phyloP scores from a whole-genome alignment of 2,797 vertebrate species.

The Sebastes dallii region DNA sequence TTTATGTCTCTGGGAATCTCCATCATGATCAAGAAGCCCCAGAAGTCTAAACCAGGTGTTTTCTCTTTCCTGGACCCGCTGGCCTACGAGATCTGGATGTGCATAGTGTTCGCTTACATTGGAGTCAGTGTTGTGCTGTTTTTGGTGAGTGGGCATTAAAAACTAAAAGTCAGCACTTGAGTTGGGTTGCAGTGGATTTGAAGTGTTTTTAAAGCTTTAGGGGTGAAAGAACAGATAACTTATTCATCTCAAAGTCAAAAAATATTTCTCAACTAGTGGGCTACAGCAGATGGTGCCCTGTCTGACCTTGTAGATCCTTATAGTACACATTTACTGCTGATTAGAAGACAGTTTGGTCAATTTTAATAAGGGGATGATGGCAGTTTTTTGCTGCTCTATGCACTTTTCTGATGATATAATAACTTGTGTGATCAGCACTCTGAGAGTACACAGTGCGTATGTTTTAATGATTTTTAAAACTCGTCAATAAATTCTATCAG shows the following conservation, averaged over 20 bases:
- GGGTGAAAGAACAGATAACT: neutral
- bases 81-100: conserved; percentile 99
- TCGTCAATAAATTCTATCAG: neutral
- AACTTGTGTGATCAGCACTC: neutral
- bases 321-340: neutral
- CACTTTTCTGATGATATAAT: neutral
- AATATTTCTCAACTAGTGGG: neutral
- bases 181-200: neutral
- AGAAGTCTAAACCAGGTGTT: conserved; percentile 98
- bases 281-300: neutral
- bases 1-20: conserved; percentile 99
- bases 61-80: conserved; percentile 99
- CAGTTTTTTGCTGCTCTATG: neutral
- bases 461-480: neutral
- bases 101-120: conserved; percentile 99
- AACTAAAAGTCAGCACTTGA: neutral
- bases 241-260: neutral
- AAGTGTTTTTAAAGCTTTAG: conserved; percentile 3
- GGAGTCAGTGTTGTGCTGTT: conserved; percentile 99
- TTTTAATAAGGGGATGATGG: neutral
- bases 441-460: neutral
- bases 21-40: conserved; percentile 99
- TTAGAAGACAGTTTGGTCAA: neutral
- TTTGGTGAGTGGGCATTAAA: conserved; percentile 83
- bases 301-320: neutral